Base-by-base conservation (phyloP, 2,888 invertebrate species). In the Dryomyza anilis region DNA sequence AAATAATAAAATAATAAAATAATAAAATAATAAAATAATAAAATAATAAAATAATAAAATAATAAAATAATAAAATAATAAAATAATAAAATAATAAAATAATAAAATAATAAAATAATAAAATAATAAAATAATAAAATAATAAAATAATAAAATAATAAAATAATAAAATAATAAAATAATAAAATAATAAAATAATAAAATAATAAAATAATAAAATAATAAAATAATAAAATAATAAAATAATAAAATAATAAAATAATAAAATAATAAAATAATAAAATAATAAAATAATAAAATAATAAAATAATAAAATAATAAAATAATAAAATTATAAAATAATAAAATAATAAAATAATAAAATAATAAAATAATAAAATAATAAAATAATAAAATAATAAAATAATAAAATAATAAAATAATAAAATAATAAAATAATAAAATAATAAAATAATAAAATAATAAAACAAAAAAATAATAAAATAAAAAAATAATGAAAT, bases 401-500 rank as follows among this genome's bases (percentile, higher is more conserved):
- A 23, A 52, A 25, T 23, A 12, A 27, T 25, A 52, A 52, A 23
- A 21, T 23, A 52, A 25, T 25, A 52, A 52, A 23, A 23, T 23
- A 23, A 25, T 27, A 52, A 52, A 52, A 52, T 52, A 23, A 27
- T 25, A 23, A 52, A 52, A 52, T 23, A 23, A 27, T 25, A 52
- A 23, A 52, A 52, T 23, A 52, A 25, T 25, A 52, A 52, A 12
- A 52, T 23, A 52, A 27, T 27, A 52, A 52, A 52, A 23, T 23
- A 52, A 27, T 25, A 23, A 52, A 52, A 52, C 27, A 52, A 27
- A 52, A 52, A 23, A 52, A 52, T 23, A 23, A 27, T 25, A 52
- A 52, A 23, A 52, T 23, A 52, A 25, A 52, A 52, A 52, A 52
- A 23, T 23, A 52, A 27, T 27, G 27, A 52, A 52, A 52, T 52